Evolutionary conservation across 37 sponge, comb jelly and placozoan genomes (phyloP).

Genomic region (Aplysina aerophoba): DNA sequence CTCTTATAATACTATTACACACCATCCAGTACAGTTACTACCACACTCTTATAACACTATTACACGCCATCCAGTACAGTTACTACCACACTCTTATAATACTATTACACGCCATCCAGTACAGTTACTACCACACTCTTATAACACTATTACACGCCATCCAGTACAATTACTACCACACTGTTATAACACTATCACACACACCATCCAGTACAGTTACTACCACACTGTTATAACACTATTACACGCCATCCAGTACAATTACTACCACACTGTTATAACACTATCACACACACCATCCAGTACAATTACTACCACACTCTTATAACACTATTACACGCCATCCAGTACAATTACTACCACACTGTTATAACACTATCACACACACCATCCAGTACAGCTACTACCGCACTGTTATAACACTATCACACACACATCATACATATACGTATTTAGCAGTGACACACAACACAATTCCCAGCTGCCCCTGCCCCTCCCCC

Average conservation of each 20-base stretch:
- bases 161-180: too few species aligned
- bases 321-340: not conserved
- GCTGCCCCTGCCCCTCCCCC: too few species aligned
- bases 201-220: too few species aligned
- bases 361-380: not conserved
- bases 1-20: too few species aligned
- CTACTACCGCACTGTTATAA: not conserved
- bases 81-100: not conserved
- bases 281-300: slow-evolving; percentile 4
- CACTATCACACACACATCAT: not conserved
- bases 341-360: too few species aligned
- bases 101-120: not conserved
- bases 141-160: too few species aligned
- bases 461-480: not conserved
- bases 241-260: not conserved
- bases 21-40: too few species aligned
- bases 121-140: too few species aligned
- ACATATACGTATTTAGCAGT: not conserved
- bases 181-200: too few species aligned
- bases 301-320: not conserved
- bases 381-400: slow-evolving; percentile 11
- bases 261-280: too few species aligned
- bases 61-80: not conserved
- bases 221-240: too few species aligned
- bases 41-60: too few species aligned